Evolutionary conservation across 2,797 vertebrate genomes (phyloP).

Genomic region (Hoplostethus mediterraneus): DNA sequence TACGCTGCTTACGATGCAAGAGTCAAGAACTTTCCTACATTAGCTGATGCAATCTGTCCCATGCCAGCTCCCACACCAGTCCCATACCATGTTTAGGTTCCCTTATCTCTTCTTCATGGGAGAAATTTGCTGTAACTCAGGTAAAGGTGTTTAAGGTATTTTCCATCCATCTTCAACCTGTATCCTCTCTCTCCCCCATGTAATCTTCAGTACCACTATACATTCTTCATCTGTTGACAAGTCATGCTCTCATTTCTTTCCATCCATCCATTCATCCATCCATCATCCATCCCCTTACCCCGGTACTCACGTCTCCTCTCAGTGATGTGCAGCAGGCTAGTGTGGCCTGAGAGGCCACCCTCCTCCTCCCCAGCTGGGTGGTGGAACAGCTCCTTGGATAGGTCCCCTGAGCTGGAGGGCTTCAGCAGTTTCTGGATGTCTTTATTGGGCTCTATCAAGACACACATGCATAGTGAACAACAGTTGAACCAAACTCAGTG

Average conservation of each 20-base stretch:
- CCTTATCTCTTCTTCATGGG: conserved; percentile 17
- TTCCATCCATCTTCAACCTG: conserved; percentile 18
- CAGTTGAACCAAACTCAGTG: too few relatives aligned
- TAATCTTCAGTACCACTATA: conserved; percentile 30
- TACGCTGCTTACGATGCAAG: too few relatives aligned
- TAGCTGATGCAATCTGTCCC: too few relatives aligned
- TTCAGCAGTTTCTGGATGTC: conserved; percentile 83
- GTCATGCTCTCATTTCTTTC: too few relatives aligned
- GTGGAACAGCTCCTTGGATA: conserved; percentile 81
- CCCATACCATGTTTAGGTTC: too few relatives aligned
- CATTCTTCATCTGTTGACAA: background rate
- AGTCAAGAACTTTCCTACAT: too few relatives aligned
- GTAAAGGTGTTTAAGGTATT: conserved; percentile 7
- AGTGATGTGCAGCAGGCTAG: conserved; percentile 91
- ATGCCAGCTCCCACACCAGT: too few relatives aligned
- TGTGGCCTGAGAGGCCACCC: conserved; percentile 83
- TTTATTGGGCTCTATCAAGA: conserved; percentile 85
- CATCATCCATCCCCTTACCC: background rate
- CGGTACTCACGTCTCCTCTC: conserved; percentile 93
- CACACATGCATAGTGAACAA: conserved; percentile 24
- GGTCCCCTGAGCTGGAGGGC: conserved; percentile 82
- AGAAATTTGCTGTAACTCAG: conserved; percentile 25
- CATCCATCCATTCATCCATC: background rate
- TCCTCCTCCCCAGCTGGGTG: conserved; percentile 82
- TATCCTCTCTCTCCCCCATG: background rate